These are phyloP conservation scores for Sarotherodon lohbergeri DNA, from an alignment of 2,113 vertebrate species.

Conservation along the genomic window DNA sequence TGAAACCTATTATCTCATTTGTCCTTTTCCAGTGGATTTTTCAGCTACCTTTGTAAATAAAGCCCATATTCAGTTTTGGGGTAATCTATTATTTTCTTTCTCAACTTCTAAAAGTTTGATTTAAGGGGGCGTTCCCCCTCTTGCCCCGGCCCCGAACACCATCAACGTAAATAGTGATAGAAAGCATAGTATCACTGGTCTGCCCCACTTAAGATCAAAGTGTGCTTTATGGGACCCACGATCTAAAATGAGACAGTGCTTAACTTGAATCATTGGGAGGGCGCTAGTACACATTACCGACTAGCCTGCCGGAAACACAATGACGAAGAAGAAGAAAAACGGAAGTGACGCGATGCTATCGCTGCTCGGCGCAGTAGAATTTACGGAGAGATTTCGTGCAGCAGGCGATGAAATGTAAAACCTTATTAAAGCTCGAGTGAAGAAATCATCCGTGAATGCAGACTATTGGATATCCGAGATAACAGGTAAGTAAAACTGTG, in stretches of 20 bases:
- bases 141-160: too few species aligned
- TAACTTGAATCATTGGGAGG: not conserved
- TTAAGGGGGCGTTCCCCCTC: too few species aligned
- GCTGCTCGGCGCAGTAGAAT: not conserved
- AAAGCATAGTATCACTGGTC: too few species aligned
- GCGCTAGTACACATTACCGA: not conserved
- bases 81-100: too few species aligned
- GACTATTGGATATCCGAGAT: not conserved
- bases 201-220: too few species aligned
- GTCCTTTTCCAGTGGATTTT: too few species aligned
- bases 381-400: not conserved
- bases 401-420: not conserved
- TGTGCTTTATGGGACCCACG: not conserved
- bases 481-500: not conserved
- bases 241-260: not conserved
- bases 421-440: not conserved
- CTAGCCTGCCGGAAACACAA: not conserved
- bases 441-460: accelerated
- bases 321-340: not conserved
- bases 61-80: too few species aligned
- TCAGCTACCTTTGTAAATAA: too few species aligned
- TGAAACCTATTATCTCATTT: not conserved
- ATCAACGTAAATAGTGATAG: too few species aligned
- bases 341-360: not conserved
- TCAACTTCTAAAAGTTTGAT: too few species aligned